Evolutionary conservation across 1,140 invertebrate species (phyloP).

Genomic region (Drosophila lowei): DNA sequence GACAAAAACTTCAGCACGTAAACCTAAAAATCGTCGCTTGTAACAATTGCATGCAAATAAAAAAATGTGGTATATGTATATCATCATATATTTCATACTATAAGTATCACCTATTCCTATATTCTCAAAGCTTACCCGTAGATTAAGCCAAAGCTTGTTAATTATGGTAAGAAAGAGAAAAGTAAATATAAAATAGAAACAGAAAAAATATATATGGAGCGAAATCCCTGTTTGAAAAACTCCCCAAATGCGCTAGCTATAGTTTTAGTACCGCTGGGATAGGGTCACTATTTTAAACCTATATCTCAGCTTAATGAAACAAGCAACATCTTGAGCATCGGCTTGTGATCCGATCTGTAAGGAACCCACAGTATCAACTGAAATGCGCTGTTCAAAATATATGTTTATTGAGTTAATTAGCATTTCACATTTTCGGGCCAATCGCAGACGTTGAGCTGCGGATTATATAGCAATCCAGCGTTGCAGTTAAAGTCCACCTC

Average conservation of each 20-base stretch:
- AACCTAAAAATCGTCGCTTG: slow-evolving; percentile 8
- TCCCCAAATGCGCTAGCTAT: not conserved
- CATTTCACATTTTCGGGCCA: slow-evolving; percentile 47
- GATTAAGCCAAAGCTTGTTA: too few relatives aligned
- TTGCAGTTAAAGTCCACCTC: slow-evolving; percentile 44
- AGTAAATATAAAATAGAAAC: not conserved
- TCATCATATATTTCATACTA: not conserved
- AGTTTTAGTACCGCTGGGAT: too few relatives aligned
- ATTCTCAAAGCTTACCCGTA: too few relatives aligned
- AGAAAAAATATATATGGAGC: not conserved
- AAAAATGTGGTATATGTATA: slow-evolving; percentile 5
- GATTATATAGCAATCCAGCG: slow-evolving; percentile 28
- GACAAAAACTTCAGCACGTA: slow-evolving; percentile 9
- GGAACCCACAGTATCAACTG: not conserved
- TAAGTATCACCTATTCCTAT: too few relatives aligned
- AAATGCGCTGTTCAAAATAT: slow-evolving; percentile 23
- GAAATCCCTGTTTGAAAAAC: not conserved
- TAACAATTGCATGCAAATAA: slow-evolving; percentile 3
- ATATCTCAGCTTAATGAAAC: too few relatives aligned
- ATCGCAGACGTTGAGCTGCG: slow-evolving; percentile 16
- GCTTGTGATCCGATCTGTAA: too few relatives aligned
- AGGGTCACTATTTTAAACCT: not conserved
- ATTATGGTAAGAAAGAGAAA: too few relatives aligned
- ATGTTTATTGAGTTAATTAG: slow-evolving; percentile 35
- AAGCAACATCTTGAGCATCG: too few relatives aligned